phyloP scores from a whole-genome alignment of 2,888 invertebrate species.

The Andrena marginata region DNA sequence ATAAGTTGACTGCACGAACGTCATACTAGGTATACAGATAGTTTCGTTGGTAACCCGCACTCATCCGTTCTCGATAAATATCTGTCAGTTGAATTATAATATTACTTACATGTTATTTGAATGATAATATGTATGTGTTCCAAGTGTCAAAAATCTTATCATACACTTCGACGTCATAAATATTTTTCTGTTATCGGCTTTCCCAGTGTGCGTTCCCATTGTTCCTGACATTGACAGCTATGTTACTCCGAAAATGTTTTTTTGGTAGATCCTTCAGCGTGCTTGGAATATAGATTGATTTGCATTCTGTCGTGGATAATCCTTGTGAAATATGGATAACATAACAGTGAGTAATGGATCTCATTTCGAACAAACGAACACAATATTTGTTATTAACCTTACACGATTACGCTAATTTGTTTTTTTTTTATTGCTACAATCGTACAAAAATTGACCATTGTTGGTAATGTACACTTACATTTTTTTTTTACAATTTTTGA shows the following conservation, averaged over 20 bases:
- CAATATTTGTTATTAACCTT: conserved; percentile 27
- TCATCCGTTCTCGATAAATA: conserved; percentile 6
- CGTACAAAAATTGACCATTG: conserved; percentile 1
- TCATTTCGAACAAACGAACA: neutral
- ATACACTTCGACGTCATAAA: conserved; percentile 18
- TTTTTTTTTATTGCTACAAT: conserved; percentile 1
- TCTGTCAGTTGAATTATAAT: conserved; percentile 7
- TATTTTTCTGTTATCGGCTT: conserved; percentile 9
- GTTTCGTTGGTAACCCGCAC: conserved; percentile 14
- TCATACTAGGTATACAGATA: conserved; percentile 5
- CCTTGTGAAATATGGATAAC: conserved; percentile 65
- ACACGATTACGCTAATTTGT: conserved; percentile 2
- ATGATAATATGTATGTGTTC: conserved; percentile 20
- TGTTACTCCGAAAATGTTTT: conserved; percentile 63
- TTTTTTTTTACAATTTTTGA: neutral
- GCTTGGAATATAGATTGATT: conserved; percentile 57
- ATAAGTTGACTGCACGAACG: conserved; percentile 1
- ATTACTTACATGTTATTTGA: neutral
- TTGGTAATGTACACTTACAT: neutral
- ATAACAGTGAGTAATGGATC: conserved; percentile 65
- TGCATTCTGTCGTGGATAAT: conserved; percentile 26
- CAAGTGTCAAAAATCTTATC: conserved; percentile 13
- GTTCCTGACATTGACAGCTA: conserved; percentile 24
- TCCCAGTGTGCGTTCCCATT: conserved; percentile 9
- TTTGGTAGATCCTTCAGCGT: conserved; percentile 46